Conservation (phyloP, 1,140 invertebrate species). For the Theocolax elegans region DNA sequence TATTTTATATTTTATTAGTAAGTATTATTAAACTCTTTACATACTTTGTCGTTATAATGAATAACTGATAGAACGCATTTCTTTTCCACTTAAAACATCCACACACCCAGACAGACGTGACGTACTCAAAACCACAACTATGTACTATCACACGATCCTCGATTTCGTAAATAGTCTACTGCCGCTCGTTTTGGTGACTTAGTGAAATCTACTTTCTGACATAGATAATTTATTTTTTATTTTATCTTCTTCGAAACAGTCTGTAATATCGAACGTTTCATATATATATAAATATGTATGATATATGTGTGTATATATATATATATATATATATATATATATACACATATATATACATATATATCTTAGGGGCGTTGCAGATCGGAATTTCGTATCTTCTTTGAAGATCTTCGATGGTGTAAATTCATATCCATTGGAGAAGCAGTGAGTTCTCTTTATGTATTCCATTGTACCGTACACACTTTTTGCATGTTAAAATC, state of each 20-base stretch:
- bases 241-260: slow-evolving; percentile 16
- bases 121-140: slow-evolving; percentile 48
- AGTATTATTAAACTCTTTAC: slow-evolving; percentile 59
- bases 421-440: background rate
- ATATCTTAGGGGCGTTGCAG: background rate
- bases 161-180: slow-evolving; percentile 32
- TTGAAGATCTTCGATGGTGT: slow-evolving; percentile 21
- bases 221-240: slow-evolving; percentile 14
- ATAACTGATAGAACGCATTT: slow-evolving; percentile 52
- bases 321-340: too few species aligned
- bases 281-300: too few species aligned
- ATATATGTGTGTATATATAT: too few species aligned
- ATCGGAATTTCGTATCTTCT: slow-evolving; percentile 1
- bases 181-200: slow-evolving; percentile 10
- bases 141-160: slow-evolving; percentile 49
- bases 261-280: slow-evolving; percentile 31
- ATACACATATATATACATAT: too few species aligned
- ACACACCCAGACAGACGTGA: slow-evolving; percentile 52
- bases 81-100: slow-evolving; percentile 53
- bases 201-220: slow-evolving; percentile 23
- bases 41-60: slow-evolving; percentile 56
- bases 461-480: background rate
- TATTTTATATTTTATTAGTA: slow-evolving; percentile 44
- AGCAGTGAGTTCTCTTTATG: too few species aligned
- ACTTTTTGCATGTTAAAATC: slow-evolving; percentile 9